Evolutionary conservation across 2,113 vertebrate species (phyloP), one percentile per base, ranked within the genome.

Genomic region (Geothlypis trichas): DNA sequence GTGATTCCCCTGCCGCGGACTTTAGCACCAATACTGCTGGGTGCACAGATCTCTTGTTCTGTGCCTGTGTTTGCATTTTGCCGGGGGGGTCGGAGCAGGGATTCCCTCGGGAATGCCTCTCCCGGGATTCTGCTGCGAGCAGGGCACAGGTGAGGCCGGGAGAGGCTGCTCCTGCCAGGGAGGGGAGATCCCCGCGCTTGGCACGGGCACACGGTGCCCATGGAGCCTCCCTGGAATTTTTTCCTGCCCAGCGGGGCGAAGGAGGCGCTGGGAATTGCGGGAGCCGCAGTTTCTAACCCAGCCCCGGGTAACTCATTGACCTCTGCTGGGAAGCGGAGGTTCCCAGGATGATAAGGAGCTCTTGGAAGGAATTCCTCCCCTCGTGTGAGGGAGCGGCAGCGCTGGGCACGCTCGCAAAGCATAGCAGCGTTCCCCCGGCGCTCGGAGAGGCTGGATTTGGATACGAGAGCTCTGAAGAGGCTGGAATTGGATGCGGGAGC

Each of bases 311-410:
- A 89, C 71, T 94, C 84, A 80, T 71, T 97, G 96, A 96, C 94
- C 96, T 95, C 65, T 97, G 93, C 94, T 71, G 95, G 93, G 93
- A 94, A 97, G 59, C 46, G 26, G 96, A 96, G 96, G 89, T 93
- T 95, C 92, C 95, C 87, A 33, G 80, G 67, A 76, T n/a, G 94
- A 96, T 95, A 95, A 97, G 96, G 80, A 1, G 15, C 90, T 77
- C 91, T 74, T 28, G 59, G 93, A 57, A 95, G 89, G 86, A 76
- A 95, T 94, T 86, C 87, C 82, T 95, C 23, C 69, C 89, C 89
- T 71, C 3, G 5, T 24, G 61, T 4, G 35, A 89, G 95, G 96
- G 94, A 95, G 95, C n/a, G 96, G 93, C 72, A 3, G 85, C 0
- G 17, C 83, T 8, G 93, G 93, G 75, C 91, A 39, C 54, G 30